These are phyloP conservation scores for Trochalopteron elliotii DNA, from an alignment of 2,113 vertebrate species.

Conservation along the genomic window DNA sequence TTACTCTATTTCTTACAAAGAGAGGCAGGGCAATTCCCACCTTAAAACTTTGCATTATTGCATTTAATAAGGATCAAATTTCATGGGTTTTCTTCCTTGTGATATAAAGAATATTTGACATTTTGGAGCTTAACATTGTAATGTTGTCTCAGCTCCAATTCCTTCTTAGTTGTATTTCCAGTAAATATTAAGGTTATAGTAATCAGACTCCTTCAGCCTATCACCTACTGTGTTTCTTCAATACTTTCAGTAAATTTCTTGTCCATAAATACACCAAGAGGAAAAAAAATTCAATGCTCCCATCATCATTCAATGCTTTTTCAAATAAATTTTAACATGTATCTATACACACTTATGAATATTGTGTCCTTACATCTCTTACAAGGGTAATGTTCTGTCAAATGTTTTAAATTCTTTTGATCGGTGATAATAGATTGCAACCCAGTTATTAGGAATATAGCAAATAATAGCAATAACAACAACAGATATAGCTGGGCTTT, in stretches of 20 bases:
- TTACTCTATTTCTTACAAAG: not conserved
- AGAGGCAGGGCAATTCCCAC: accelerated
- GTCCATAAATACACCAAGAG: not conserved
- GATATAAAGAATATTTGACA: not conserved
- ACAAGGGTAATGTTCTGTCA: not conserved
- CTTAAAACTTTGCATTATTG: not conserved
- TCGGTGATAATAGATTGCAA: not conserved
- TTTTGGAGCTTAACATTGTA: not conserved
- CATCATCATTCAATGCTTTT: not conserved
- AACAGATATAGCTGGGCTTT: not conserved
- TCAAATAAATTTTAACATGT: not conserved
- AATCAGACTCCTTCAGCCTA: not conserved
- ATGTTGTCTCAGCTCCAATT: not conserved
- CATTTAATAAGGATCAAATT: not conserved
- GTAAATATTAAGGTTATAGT: not conserved
- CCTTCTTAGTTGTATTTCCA: not conserved
- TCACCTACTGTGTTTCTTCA: not conserved
- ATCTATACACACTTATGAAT: not conserved
- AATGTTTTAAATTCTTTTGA: not conserved
- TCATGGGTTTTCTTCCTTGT: not conserved
- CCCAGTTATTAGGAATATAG: not conserved
- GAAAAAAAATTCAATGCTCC: not conserved
- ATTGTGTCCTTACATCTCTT: not conserved
- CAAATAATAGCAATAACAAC: not conserved
- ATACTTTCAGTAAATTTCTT: not conserved